Evolutionary conservation across 1,140 invertebrate species (phyloP), one percentile per base, ranked within the genome.

Genomic region (Heliconius melpomene): DNA sequence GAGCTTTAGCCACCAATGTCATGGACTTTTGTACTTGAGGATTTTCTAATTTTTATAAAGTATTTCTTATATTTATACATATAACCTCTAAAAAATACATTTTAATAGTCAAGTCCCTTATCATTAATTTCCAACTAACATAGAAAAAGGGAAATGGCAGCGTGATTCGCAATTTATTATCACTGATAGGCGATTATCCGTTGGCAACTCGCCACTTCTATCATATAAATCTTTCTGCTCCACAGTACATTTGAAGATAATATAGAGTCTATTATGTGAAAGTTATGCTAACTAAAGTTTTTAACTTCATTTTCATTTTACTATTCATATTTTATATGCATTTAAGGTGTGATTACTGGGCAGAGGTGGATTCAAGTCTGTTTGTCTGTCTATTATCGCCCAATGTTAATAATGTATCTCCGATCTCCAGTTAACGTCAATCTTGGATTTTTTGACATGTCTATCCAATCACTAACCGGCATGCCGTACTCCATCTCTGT

Each of bases 191-290:
- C 36, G 76, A 54, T 77, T 70, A 77, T 77, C 29, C 38, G 46
- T 70, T 77, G 76, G 76, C 76, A 72, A 18, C 16, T 29, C 20
- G 76, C 76, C 76, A 77, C n/a, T 77, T 77, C 70, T 72, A 77
- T 77, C 76, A 77, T 71, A 77, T 77, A 77, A 77, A 77, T 72
- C 76, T 29, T 54, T 72, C 20, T 60, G 29, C 9, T 72, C 26
- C 50, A 29, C 70, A 70, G 23, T 46, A 72, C 70, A 52, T 46
- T 77, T 77, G 36, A 50, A 46, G 76, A 77, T 77, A 72, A 72
- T 52, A 77, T 72, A 72, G 72, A 52, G 76, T 72, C 46, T 20
- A 77, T 72, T 50, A 20, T 32, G 60, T 77, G 50, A 13, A 77
- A 72, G 38, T 77, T 72, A 74, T 72, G 29, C 32, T 72, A 13